Evolutionary conservation across 2,797 vertebrate species (phyloP).

Genomic region (Periparus ater): DNA sequence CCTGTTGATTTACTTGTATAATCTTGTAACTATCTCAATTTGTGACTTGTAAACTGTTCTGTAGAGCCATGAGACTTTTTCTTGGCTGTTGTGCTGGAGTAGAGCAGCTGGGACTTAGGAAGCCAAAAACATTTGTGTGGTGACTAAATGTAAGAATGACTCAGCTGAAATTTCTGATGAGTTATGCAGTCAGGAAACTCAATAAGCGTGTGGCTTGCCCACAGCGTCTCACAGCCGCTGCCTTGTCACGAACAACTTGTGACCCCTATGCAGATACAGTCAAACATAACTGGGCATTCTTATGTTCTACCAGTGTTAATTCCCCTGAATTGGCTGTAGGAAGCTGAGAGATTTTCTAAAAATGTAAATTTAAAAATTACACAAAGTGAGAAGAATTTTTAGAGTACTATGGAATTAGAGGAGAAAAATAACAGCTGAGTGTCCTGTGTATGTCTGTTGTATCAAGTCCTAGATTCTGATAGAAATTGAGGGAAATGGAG

Average conservation of each 20-base stretch:
- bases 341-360: not conserved
- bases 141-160: slow-evolving; percentile 45
- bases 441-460: not conserved
- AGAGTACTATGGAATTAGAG: not conserved
- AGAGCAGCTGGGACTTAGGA: not conserved
- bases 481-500: not conserved
- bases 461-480: not conserved
- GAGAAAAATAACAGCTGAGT: not conserved
- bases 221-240: not conserved
- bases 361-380: not conserved
- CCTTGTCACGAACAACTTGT: not conserved
- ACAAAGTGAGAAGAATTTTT: not conserved
- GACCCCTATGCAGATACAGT: not conserved
- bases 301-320: not conserved
- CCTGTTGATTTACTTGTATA: not conserved
- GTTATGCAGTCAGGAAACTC: not conserved
- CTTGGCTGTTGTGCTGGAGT: not conserved
- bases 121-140: not conserved
- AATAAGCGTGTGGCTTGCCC: not conserved
- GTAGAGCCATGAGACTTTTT: slow-evolving; percentile 5
- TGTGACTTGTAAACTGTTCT: not conserved
- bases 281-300: not conserved
- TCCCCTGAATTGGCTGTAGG: not conserved
- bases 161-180: slow-evolving; percentile 34
- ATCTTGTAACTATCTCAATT: not conserved